Evolutionary conservation across 2,113 vertebrate genomes (phyloP).

Genomic region (Hemibagrus wyckioides): DNA sequence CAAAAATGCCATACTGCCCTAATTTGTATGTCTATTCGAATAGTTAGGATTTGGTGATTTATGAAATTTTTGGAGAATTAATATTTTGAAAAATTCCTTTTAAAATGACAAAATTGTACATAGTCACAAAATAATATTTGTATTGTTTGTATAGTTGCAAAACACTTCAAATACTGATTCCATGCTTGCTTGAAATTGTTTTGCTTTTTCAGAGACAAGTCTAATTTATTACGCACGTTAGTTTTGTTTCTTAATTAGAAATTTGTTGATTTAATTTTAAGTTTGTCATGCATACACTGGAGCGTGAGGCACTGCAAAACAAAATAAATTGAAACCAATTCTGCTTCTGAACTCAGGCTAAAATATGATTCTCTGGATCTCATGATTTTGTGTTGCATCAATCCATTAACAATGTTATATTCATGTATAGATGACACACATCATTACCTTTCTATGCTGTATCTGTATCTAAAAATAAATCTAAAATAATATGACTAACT

Average conservation of each 20-base stretch:
- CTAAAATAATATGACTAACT: slow-evolving; percentile 33
- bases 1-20: background rate
- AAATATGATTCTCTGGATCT: slow-evolving; percentile 26
- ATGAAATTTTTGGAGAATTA: background rate
- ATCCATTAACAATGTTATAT: slow-evolving; percentile 38
- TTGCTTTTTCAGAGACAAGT: slow-evolving; percentile 18
- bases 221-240: slow-evolving; percentile 25
- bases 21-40: background rate
- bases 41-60: background rate
- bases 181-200: slow-evolving; percentile 22
- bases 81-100: background rate
- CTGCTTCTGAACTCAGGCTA: slow-evolving; percentile 31
- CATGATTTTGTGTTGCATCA: slow-evolving; percentile 32
- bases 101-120: background rate
- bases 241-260: slow-evolving; percentile 29
- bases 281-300: slow-evolving; percentile 31
- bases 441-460: slow-evolving; percentile 14
- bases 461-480: slow-evolving; percentile 27
- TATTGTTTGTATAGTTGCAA: background rate
- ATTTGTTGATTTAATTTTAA: slow-evolving; percentile 32
- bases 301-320: background rate
- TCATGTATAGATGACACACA: background rate
- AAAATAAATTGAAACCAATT: slow-evolving; percentile 15
- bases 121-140: too few relatives aligned
- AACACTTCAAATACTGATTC: background rate